A percentile compares a stretch with the other conserved stretches of the same genome.
These are phyloP conservation scores for Montipora sp. DNA, from an alignment of 64 coral and sea anemone genomes.

Conservation along the genomic window DNA sequence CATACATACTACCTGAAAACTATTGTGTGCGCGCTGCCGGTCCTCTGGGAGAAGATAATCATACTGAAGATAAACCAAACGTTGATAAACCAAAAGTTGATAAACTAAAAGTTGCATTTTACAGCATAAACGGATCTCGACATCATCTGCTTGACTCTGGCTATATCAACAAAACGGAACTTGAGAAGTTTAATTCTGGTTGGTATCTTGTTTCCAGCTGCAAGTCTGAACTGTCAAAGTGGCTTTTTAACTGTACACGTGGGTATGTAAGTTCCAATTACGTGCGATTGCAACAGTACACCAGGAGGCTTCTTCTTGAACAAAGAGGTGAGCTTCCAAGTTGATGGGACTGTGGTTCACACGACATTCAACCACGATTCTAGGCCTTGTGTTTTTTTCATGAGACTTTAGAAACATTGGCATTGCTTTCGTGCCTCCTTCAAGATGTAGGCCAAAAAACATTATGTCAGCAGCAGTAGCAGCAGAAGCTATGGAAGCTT, in stretches of 20 bases:
- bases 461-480: too few relatives aligned
- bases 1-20: constrained; percentile 13
- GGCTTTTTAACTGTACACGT: constrained; percentile 41
- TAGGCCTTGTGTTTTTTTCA: not conserved
- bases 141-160: constrained; percentile 59
- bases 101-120: constrained; percentile 54
- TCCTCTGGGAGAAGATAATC: constrained; percentile 35
- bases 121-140: constrained; percentile 56
- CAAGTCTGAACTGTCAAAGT: constrained; percentile 39
- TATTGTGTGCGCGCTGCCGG: constrained; percentile 65
- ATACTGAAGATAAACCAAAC: too few relatives aligned
- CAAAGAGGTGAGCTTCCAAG: constrained; percentile 4
- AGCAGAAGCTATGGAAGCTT: too few relatives aligned
- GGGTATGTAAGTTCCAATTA: constrained; percentile 66
- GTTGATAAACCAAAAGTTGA: too few relatives aligned
- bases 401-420: not conserved
- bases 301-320: constrained; percentile 32
- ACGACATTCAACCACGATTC: not conserved
- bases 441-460: too few relatives aligned
- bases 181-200: constrained; percentile 45
- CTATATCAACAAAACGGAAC: constrained; percentile 29
- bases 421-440: too few relatives aligned
- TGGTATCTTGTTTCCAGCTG: constrained; percentile 65
- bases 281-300: constrained; percentile 28
- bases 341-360: not conserved